Conservation (phyloP, 2,888 invertebrate species). For the Athrips mouffetella region DNA sequence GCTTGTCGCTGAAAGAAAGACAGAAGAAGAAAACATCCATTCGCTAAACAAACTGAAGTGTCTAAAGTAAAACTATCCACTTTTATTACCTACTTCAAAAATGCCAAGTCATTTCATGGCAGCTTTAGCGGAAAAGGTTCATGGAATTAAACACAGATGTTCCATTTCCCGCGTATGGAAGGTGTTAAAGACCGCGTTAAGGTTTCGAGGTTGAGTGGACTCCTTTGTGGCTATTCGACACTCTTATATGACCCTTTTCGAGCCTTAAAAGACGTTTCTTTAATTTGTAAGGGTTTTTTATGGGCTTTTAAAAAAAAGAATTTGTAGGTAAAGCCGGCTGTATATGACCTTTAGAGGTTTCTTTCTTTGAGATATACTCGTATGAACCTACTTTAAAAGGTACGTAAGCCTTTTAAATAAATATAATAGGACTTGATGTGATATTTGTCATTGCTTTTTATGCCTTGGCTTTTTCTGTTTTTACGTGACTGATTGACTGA, state of each 20-base stretch:
- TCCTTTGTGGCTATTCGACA: slow-evolving; percentile 8
- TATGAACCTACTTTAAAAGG: too few species aligned
- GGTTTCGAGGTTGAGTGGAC: neutral
- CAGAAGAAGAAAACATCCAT: too few species aligned
- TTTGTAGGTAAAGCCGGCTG: neutral
- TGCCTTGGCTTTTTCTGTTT: too few species aligned
- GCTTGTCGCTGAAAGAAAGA: too few species aligned
- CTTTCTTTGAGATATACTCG: neutral
- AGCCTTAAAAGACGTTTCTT: neutral
- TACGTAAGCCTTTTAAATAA: too few species aligned
- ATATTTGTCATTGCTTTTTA: too few species aligned
- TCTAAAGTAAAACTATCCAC: neutral
- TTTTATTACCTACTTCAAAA: neutral
- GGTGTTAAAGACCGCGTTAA: slow-evolving; percentile 4
- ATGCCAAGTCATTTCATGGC: neutral
- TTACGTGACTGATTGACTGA: too few species aligned
- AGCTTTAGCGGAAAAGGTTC: slow-evolving; percentile 10
- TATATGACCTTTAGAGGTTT: neutral
- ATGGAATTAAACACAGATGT: slow-evolving; percentile 20
- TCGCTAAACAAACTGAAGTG: too few species aligned
- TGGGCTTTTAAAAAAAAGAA: neutral
- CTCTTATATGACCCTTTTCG: neutral
- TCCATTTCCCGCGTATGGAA: slow-evolving; percentile 17
- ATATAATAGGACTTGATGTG: too few species aligned
- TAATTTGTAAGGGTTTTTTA: slow-evolving; percentile 7